Conservation (phyloP, 2,113 vertebrate genomes). For the Abramis brama region DNA sequence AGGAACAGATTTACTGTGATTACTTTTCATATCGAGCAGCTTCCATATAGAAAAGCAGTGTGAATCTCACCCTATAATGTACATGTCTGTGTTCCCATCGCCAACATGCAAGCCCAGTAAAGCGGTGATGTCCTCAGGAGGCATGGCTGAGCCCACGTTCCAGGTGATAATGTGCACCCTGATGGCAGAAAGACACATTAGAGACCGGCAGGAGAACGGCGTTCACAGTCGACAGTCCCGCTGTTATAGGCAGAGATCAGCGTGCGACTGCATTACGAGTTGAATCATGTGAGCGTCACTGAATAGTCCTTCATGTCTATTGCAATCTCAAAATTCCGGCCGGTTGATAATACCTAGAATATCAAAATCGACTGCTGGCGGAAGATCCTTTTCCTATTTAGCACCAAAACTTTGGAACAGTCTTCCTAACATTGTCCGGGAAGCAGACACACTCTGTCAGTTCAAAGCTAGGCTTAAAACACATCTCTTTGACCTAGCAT, state of each 20-base stretch:
- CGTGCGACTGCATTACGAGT: not conserved
- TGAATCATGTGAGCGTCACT: not conserved
- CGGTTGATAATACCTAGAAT: too few species aligned
- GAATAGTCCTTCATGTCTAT: too few species aligned
- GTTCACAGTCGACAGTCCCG: not conserved
- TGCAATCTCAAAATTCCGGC: too few species aligned
- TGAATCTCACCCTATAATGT: constrained; percentile 90
- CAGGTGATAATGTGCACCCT: constrained; percentile 95
- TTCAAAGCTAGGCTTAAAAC: too few species aligned
- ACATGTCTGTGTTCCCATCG: constrained; percentile 87
- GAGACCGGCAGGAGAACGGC: not conserved
- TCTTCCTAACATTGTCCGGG: too few species aligned
- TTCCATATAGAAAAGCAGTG: not conserved
- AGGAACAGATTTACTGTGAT: not conserved
- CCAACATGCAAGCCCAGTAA: constrained; percentile 88
- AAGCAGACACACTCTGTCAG: too few species aligned
- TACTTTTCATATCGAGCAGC: not conserved
- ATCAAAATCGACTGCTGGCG: too few species aligned
- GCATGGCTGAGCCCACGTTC: constrained; percentile 93
- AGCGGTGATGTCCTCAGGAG: constrained; percentile 88
- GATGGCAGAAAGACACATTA: constrained; percentile 51
- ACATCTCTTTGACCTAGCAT: too few species aligned
- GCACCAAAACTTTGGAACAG: too few species aligned
- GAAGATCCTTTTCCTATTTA: too few species aligned
- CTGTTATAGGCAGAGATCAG: too few species aligned